Conservation (phyloP, 2,797 vertebrate species). For the Thunnus albacares region DNA sequence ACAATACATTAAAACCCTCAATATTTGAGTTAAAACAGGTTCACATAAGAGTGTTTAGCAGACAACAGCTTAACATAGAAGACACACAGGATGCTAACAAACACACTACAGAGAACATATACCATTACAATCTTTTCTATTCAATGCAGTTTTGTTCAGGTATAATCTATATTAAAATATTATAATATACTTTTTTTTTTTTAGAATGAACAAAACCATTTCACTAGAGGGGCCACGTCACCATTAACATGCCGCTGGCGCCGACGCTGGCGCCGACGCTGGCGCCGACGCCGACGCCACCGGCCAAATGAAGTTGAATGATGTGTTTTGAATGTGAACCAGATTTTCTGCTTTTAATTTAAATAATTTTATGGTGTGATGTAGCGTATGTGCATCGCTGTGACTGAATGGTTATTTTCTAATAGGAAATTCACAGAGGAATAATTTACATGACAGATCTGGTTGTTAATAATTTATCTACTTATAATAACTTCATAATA, state of each 20-base stretch:
- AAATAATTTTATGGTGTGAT: not conserved
- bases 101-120: not conserved
- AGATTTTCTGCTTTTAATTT: not conserved
- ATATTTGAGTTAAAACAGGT: not conserved
- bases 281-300: no score
- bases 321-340: not conserved
- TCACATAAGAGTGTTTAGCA: not conserved
- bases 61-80: not conserved
- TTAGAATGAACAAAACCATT: no score
- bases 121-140: no score
- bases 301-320: not conserved
- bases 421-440: not conserved
- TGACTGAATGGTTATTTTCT: not conserved
- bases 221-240: no score
- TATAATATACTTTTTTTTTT: no score
- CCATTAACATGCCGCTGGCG: no score
- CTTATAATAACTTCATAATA: conserved; percentile 10
- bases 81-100: not conserved
- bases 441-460: conserved; percentile 1
- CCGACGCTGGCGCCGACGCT: no score
- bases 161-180: not conserved
- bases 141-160: not conserved
- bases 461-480: conserved; percentile 11
- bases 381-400: not conserved
- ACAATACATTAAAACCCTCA: not conserved